Conservation (phyloP, 2,797 vertebrate genomes). For the Manis javanica region DNA sequence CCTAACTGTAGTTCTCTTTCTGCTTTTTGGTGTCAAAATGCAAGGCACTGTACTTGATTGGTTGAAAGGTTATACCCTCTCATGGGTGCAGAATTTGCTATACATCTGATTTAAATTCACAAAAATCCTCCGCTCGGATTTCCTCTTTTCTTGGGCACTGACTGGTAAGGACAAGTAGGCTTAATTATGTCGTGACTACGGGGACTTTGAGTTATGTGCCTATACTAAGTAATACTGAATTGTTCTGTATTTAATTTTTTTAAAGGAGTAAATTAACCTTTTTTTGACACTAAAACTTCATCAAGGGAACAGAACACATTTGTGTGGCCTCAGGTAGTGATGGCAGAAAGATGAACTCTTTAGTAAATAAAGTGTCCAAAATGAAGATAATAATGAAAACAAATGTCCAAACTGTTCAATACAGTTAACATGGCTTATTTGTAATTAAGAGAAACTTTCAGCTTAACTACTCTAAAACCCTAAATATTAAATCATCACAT, state of each 20-base stretch:
- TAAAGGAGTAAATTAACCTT: constrained; percentile 24
- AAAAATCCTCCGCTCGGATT: constrained; percentile 71
- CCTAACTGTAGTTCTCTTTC: constrained; percentile 15
- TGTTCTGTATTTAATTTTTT: constrained; percentile 42
- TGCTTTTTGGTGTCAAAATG: constrained; percentile 36
- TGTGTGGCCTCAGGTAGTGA: not conserved
- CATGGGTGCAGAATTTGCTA: constrained; percentile 71
- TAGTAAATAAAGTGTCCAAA: constrained; percentile 20
- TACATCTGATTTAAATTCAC: constrained; percentile 65
- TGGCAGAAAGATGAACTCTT: not conserved
- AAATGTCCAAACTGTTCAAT: not conserved
- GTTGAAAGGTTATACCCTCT: constrained; percentile 31
- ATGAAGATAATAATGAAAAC: not conserved
- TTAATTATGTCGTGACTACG: constrained; percentile 50
- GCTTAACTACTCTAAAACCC: not conserved
- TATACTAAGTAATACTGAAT: constrained; percentile 6
- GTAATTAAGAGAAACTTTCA: constrained; percentile 42
- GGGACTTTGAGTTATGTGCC: constrained; percentile 18
- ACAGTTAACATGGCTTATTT: not conserved
- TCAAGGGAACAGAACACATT: not conserved
- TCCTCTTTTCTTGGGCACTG: constrained; percentile 71
- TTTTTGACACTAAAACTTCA: constrained; percentile 34
- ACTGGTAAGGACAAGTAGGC: constrained; percentile 50
- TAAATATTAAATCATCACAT: not conserved
- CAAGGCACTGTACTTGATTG: not conserved